Percentiles rank a stretch among this genome's conserved stretches.
phyloP scores from a whole-genome alignment of 1,140 invertebrate genomes.

The Ostrea denselamellosa region DNA sequence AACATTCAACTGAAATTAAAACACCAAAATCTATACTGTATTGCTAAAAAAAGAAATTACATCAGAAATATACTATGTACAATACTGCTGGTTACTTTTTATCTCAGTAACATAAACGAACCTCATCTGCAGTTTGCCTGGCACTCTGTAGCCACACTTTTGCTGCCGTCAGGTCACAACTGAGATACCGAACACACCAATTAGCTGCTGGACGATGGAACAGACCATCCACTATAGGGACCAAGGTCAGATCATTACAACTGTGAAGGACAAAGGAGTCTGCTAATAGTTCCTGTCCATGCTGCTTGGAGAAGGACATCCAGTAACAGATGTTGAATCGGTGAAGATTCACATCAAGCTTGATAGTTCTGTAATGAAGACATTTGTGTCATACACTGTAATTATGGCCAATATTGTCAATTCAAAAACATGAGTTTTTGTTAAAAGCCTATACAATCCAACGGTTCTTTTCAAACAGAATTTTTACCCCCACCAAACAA shows the following conservation, averaged over 20 bases:
- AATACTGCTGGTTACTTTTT: no score
- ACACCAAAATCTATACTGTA: not conserved
- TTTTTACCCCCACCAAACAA: no score
- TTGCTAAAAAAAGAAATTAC: not conserved
- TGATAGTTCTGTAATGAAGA: constrained; percentile 85
- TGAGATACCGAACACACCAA: constrained; percentile 96
- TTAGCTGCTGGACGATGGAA: constrained; percentile 91
- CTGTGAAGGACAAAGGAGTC: constrained; percentile 84
- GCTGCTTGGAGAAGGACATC: constrained; percentile 98
- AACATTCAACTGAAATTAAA: constrained; percentile 65
- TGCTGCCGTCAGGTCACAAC: constrained; percentile 92
- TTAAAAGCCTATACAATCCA: no score
- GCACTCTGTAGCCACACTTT: constrained; percentile 93
- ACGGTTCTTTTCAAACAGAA: no score
- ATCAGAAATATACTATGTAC: not conserved
- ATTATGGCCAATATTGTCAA: no score
- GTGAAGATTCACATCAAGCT: constrained; percentile 91
- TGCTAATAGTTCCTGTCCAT: constrained; percentile 94
- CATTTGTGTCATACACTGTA: not conserved
- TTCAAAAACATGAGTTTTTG: no score
- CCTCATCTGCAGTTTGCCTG: constrained; percentile 59
- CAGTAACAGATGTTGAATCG: constrained; percentile 97
- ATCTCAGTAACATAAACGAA: constrained; percentile 1
- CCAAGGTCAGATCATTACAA: constrained; percentile 84
- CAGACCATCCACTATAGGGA: constrained; percentile 89